Conservation (phyloP, 2,797 vertebrate genomes). For the Sebastes trivittatus region DNA sequence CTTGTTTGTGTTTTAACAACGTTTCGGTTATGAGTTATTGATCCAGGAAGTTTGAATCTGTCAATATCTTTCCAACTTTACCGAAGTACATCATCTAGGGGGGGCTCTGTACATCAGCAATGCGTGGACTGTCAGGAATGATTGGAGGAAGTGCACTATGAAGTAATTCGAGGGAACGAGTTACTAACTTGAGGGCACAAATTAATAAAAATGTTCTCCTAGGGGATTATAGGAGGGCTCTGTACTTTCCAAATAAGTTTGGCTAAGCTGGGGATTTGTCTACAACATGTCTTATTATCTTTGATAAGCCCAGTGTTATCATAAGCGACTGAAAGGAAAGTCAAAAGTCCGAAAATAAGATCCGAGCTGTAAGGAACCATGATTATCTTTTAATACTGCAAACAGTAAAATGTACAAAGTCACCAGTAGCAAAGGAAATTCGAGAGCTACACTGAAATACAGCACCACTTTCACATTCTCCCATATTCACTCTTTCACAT, state of each 20-base stretch:
- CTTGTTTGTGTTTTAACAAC: too few relatives aligned
- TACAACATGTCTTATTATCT: not conserved
- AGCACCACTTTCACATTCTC: not conserved
- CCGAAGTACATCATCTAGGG: too few relatives aligned
- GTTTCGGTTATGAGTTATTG: too few relatives aligned
- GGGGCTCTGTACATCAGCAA: too few relatives aligned
- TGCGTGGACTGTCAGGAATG: too few relatives aligned
- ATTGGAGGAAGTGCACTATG: too few relatives aligned
- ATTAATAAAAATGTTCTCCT: too few relatives aligned
- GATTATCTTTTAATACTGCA: not conserved
- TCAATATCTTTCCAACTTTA: too few relatives aligned
- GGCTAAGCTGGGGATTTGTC: not conserved
- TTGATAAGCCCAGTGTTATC: not conserved
- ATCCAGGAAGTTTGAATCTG: too few relatives aligned
- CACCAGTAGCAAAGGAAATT: not conserved
- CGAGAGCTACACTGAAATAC: not conserved
- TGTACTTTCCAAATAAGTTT: not conserved
- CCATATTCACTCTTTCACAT: not conserved
- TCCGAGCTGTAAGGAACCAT: not conserved
- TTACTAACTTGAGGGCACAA: too few relatives aligned
- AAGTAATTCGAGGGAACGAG: too few relatives aligned
- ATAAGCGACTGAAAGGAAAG: not conserved
- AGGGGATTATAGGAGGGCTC: fast-evolving
- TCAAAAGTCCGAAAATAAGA: not conserved
- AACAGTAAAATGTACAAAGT: not conserved